Evolutionary conservation across 2,797 vertebrate genomes (phyloP).

Genomic region (Lycodopsis pacificus): DNA sequence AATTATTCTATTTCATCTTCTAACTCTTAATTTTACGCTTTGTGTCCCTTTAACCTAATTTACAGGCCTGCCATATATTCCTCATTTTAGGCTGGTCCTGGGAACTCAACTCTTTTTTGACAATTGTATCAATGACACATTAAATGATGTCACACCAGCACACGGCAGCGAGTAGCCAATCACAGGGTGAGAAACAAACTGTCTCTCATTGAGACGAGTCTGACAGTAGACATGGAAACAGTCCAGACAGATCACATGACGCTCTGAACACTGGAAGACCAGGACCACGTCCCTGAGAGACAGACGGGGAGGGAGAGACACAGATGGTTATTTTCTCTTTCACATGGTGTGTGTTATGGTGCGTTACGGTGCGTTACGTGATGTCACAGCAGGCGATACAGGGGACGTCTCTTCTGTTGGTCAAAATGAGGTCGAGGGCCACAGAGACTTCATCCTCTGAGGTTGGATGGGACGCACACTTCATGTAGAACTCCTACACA

Average conservation of each 20-base stretch:
- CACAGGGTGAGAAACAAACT: constrained; percentile 84
- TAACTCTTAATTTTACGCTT: too few relatives aligned
- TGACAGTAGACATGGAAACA: constrained; percentile 92
- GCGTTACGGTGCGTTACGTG: constrained; percentile 76
- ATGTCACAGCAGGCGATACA: constrained; percentile 92
- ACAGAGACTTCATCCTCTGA: constrained; percentile 90
- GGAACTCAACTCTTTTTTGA: too few relatives aligned
- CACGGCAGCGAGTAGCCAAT: constrained; percentile 93
- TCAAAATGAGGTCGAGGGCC: constrained; percentile 89
- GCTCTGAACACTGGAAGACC: constrained; percentile 88
- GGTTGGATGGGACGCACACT: constrained; percentile 93
- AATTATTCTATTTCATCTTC: too few relatives aligned
- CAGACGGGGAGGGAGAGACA: too few relatives aligned
- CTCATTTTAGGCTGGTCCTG: too few relatives aligned
- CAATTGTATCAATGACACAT: background rate
- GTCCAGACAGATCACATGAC: constrained; percentile 93
- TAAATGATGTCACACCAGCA: constrained; percentile 79
- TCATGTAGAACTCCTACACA: constrained; percentile 93
- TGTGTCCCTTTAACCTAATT: too few relatives aligned
- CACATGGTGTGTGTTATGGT: too few relatives aligned
- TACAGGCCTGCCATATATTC: too few relatives aligned
- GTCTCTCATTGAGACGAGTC: constrained; percentile 89
- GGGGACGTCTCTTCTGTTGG: constrained; percentile 85
- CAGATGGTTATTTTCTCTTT: too few relatives aligned
- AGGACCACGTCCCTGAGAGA: constrained; percentile 88